phyloP scores from a whole-genome alignment of 2,113 vertebrate species.

The Anhinga anhinga region DNA sequence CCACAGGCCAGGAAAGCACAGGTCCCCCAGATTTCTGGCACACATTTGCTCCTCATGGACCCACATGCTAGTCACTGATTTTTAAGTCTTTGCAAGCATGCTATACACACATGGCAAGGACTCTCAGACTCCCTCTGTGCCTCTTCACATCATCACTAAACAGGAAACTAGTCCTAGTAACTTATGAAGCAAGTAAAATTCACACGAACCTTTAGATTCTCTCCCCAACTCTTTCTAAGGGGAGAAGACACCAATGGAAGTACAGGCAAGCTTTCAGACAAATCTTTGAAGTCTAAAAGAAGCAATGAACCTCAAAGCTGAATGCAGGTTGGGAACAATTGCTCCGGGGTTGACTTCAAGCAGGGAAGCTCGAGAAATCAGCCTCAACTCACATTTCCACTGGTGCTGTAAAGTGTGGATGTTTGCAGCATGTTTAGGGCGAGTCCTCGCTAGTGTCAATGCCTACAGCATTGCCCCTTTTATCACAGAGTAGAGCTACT shows the following conservation, averaged over 20 bases:
- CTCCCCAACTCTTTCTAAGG: neutral
- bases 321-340: neutral
- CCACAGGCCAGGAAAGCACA: neutral
- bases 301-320: neutral
- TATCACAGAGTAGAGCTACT: neutral
- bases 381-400: neutral
- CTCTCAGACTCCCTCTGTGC: accelerated
- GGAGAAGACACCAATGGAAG: neutral
- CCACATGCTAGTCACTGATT: neutral
- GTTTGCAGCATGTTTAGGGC: neutral
- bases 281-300: neutral
- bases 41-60: neutral
- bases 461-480: neutral
- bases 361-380: neutral
- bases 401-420: neutral
- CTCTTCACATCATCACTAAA: neutral
- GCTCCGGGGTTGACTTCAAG: neutral
- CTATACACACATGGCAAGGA: too few species aligned
- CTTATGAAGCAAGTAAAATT: neutral
- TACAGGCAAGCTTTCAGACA: neutral
- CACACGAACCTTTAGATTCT: neutral
- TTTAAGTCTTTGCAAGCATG: neutral
- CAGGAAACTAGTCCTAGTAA: neutral
- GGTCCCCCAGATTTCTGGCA: neutral
- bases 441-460: accelerated